These are phyloP conservation scores for Rhodinocichla rosea DNA, from an alignment of 2,113 vertebrate species.

Conservation along the genomic window DNA sequence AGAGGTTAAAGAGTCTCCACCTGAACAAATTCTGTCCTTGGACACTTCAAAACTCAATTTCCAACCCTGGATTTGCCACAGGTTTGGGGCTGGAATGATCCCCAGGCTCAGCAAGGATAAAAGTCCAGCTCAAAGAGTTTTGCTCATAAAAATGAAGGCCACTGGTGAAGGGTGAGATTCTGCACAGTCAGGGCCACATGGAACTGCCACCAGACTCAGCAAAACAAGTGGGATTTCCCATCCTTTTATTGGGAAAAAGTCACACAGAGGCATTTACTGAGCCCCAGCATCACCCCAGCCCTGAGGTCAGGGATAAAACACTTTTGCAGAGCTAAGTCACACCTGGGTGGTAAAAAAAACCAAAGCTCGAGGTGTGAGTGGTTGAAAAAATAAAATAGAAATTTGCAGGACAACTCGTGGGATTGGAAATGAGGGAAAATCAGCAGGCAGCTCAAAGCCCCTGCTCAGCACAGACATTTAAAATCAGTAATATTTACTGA, in stretches of 20 bases:
- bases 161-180: background rate
- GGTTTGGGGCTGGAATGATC: background rate
- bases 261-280: background rate
- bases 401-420: background rate
- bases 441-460: background rate
- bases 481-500: background rate
- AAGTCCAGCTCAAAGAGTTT: background rate
- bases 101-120: background rate
- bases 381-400: background rate
- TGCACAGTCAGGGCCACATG: background rate
- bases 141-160: background rate
- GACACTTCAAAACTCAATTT: accelerated
- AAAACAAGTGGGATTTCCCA: background rate
- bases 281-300: background rate
- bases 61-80: accelerated
- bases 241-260: background rate
- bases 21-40: accelerated
- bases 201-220: background rate
- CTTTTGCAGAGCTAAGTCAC: background rate
- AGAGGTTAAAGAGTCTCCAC: background rate
- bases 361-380: background rate
- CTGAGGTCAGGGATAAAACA: background rate
- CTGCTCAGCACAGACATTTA: background rate
- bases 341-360: background rate
- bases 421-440: background rate